Base-by-base conservation (phyloP, 2,888 invertebrate species). In the Volucella inflata region DNA sequence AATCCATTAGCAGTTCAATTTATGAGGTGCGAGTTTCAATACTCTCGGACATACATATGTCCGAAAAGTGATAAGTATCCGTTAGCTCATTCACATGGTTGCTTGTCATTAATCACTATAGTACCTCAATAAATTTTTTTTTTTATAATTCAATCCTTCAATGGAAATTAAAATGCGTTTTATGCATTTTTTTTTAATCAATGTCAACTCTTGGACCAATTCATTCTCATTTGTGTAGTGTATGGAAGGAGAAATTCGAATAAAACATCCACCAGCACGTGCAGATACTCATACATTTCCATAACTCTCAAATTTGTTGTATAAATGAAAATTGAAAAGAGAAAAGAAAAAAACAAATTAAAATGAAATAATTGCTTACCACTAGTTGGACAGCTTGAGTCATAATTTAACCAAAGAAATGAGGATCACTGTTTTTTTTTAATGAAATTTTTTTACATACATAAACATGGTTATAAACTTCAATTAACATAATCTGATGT, bases 401-500 rank as follows among this genome's bases (percentile, higher is more conserved):
- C 53, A 67, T 78, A 77, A 68, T 78, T 83, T 77, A 72, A 64
- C 42, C 38, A 42, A 8, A 30, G 44, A 17, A 55, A 55, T 16
- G 30, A 50, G 44, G 40, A 38, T 46, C 65, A 60, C 71, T 82
- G 60, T 65, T 38, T 60, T 67, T n/a, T 67, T 68, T 83, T 62
- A 74, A 83, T 68, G 67, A 48, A 36, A 62, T 77, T 77, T 50
- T 51, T 72, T 38, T 57, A 62, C 64, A 30, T 30, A 30, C 6
- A 30, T 30, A 30, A 30, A 64, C 68, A 53, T 40, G 60, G 60
- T 68, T 62, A 83, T 74, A 74, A 77, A 83, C 77, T 77, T 83
- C 72, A 83, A 83, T 83, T 82, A 75, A 74, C 77, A 83, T 68
- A 77, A 83, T 67, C 72, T 68, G 55, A 57, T 68, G 68, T 59